phyloP scores from a whole-genome alignment of 2,113 vertebrate genomes.

The Psittacus erithacus region DNA sequence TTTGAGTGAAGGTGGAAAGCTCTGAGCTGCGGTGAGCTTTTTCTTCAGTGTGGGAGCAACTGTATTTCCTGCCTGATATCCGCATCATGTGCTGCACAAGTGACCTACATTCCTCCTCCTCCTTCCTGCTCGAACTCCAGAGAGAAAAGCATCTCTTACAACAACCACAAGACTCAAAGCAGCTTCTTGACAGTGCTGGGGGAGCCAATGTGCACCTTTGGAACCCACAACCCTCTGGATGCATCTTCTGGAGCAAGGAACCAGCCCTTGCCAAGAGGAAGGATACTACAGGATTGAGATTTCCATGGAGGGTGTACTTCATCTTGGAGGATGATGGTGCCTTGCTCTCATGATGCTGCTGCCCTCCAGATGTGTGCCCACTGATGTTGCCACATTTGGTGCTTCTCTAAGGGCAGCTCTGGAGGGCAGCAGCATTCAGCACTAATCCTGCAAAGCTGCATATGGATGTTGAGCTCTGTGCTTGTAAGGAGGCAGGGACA shows the following conservation, averaged over 20 bases:
- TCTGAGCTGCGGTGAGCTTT: constrained; percentile 35
- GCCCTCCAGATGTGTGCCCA: neutral
- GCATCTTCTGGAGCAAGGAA: neutral
- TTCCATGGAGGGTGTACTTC: neutral
- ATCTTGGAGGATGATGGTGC: neutral
- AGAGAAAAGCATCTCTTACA: neutral
- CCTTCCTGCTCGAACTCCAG: neutral
- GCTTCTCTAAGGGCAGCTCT: neutral
- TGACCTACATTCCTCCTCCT: constrained; percentile 61
- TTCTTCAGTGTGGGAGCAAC: constrained; percentile 36
- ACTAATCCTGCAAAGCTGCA: neutral
- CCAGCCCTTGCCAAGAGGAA: neutral
- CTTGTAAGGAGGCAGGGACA: neutral
- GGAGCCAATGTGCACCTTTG: neutral
- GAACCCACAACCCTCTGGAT: neutral
- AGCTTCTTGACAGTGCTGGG: neutral
- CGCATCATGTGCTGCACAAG: neutral
- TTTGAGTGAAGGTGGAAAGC: constrained; percentile 67
- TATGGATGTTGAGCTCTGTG: neutral
- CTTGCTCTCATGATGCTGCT: neutral
- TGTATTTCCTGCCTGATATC: constrained; percentile 57
- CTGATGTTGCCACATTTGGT: neutral
- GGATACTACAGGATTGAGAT: neutral
- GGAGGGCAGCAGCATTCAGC: neutral
- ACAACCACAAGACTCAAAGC: neutral